A percentile compares a stretch with the other conserved stretches of the same genome.
Evolutionary conservation across 2,113 vertebrate genomes (phyloP).

Genomic region (Zingel zingel): DNA sequence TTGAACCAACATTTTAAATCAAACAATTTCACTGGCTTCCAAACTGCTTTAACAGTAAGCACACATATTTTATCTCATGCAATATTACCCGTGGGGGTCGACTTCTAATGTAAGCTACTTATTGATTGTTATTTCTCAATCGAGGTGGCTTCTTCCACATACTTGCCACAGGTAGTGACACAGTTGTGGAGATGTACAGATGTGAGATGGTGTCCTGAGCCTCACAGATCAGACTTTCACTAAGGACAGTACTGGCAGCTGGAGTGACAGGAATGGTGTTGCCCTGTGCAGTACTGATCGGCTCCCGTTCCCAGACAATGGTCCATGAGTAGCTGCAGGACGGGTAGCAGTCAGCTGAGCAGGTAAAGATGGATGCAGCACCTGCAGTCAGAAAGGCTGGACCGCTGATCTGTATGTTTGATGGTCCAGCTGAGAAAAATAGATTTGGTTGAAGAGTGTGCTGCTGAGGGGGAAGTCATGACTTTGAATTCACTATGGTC

Average conservation of each 20-base stretch:
- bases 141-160: neutral
- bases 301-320: accelerated
- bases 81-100: neutral
- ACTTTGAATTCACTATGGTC: neutral
- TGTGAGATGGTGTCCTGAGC: constrained; percentile 26
- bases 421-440: constrained; percentile 42
- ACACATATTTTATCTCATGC: neutral
- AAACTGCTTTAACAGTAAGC: neutral
- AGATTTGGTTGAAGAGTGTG: neutral
- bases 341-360: constrained; percentile 48
- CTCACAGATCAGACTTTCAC: constrained; percentile 22
- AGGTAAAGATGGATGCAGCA: neutral
- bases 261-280: constrained; percentile 8
- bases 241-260: accelerated
- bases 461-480: neutral
- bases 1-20: too few relatives aligned
- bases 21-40: neutral
- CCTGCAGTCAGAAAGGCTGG: constrained; percentile 17
- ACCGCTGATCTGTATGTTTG: constrained; percentile 49
- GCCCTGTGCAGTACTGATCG: neutral
- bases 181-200: constrained; percentile 19
- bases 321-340: constrained; percentile 52
- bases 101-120: neutral
- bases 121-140: neutral
- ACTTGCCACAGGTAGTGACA: constrained; percentile 35